Evolutionary conservation across 2,797 vertebrate genomes (phyloP).

Genomic region (Eulemur mongoz): DNA sequence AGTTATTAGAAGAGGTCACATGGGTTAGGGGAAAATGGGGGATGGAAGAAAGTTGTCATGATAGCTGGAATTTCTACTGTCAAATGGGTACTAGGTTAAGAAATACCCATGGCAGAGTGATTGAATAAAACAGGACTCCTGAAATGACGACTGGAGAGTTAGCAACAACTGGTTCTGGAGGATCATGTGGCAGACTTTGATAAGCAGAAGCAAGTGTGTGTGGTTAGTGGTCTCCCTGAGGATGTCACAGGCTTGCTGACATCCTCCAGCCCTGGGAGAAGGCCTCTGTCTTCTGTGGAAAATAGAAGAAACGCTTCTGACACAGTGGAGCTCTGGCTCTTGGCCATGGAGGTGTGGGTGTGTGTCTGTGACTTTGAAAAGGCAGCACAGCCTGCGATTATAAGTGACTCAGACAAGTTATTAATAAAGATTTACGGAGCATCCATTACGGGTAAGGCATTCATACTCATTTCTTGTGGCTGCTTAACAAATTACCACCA

Average conservation of each 20-base stretch:
- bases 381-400: neutral
- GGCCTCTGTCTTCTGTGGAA: neutral
- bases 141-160: neutral
- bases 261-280: neutral
- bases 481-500: neutral
- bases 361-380: neutral
- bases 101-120: neutral
- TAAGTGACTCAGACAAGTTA: neutral
- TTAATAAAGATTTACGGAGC: neutral
- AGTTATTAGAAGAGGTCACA: slow-evolving; percentile 47
- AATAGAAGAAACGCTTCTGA: neutral
- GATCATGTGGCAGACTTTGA: neutral
- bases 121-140: neutral
- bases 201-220: neutral
- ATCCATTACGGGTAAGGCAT: neutral
- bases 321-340: neutral
- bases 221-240: neutral
- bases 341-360: neutral
- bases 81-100: neutral
- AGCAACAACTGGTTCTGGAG: neutral
- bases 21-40: neutral
- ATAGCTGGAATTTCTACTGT: neutral
- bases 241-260: neutral
- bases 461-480: neutral
- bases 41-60: neutral